A percentile compares a stretch with the other conserved stretches of the same genome.
These are phyloP conservation scores for Polymixis lichenea DNA, from an alignment of 2,888 invertebrate species.

Conservation along the genomic window DNA sequence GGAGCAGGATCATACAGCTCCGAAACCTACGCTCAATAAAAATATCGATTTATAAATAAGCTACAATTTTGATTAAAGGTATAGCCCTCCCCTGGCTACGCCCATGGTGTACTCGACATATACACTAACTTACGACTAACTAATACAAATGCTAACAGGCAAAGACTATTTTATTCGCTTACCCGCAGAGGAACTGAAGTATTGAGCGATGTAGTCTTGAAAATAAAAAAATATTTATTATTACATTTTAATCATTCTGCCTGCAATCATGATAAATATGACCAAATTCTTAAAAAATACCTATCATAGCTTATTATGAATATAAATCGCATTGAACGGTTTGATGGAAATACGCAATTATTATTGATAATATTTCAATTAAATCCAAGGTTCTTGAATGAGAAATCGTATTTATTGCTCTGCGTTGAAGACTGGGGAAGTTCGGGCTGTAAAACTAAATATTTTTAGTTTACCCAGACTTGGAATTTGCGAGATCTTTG, in stretches of 20 bases:
- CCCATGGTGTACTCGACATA: conserved; percentile 50
- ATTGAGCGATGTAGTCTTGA: conserved; percentile 88
- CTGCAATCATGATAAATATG: not conserved
- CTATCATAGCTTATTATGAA: not conserved
- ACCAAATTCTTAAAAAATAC: not conserved
- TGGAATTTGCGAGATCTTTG: not conserved
- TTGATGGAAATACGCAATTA: conserved; percentile 9
- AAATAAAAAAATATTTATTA: conserved; percentile 72
- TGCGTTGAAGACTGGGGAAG: no score
- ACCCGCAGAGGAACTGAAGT: conserved; percentile 85
- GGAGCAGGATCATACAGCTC: not conserved
- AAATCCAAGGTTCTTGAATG: conserved; percentile 6
- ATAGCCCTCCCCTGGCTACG: conserved; percentile 28
- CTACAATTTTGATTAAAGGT: conserved; percentile 20
- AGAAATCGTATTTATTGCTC: conserved; percentile 3
- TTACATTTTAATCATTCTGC: conserved; percentile 24
- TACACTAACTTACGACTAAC: conserved; percentile 30
- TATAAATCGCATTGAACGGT: conserved; percentile 13
- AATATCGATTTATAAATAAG: not conserved
- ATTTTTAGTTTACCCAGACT: not conserved
- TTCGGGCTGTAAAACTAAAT: not conserved
- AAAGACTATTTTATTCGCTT: conserved; percentile 70
- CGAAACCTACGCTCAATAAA: not conserved
- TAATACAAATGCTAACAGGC: conserved; percentile 42
- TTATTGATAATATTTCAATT: conserved; percentile 18